Base-by-base conservation (phyloP, 1,140 invertebrate species). In the Fragariocoptes setiger region DNA sequence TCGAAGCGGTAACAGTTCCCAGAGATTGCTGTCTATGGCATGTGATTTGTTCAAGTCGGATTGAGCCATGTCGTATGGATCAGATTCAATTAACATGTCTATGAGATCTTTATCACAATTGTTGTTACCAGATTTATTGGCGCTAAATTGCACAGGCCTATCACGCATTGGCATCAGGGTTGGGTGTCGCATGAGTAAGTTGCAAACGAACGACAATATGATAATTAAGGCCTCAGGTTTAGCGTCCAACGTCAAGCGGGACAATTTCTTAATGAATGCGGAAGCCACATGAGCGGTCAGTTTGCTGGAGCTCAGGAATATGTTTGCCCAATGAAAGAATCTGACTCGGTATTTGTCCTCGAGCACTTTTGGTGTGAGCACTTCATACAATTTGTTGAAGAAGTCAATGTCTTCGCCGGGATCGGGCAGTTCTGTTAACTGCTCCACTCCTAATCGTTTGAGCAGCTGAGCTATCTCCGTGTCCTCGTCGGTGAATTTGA, bases 391-490 rank as follows among this genome's bases (percentile, higher is more conserved):
- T 53, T 90, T 83, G 39, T 68, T 68, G 55, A 83, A 95, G 52
- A 95, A 82, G 56, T 90, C 74, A 3, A 85, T 83, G 59, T 90
- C 90, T 53, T 88, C 76, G 45, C 65, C 68, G 53, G n/a, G n/a
- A n/a, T n/a, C n/a, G n/a, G n/a, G n/a, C n/a, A n/a, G n/a, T n/a
- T n/a, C n/a, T n/a, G n/a, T n/a, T n/a, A n/a, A n/a, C n/a, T n/a
- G n/a, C n/a, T n/a, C n/a, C n/a, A n/a, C n/a, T n/a, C n/a, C n/a
- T n/a, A n/a, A n/a, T n/a, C n/a, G n/a, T n/a, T n/a, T n/a, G n/a
- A n/a, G n/a, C n/a, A n/a, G n/a, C n/a, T n/a, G n/a, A n/a, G n/a
- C n/a, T n/a, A n/a, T n/a, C n/a, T n/a, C n/a, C n/a, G n/a, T n/a
- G n/a, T n/a, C n/a, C n/a, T n/a, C n/a, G n/a, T n/a, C n/a, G n/a